Evolutionary conservation across 2,888 invertebrate species (phyloP).

Genomic region (Drosophila kambysellisi): DNA sequence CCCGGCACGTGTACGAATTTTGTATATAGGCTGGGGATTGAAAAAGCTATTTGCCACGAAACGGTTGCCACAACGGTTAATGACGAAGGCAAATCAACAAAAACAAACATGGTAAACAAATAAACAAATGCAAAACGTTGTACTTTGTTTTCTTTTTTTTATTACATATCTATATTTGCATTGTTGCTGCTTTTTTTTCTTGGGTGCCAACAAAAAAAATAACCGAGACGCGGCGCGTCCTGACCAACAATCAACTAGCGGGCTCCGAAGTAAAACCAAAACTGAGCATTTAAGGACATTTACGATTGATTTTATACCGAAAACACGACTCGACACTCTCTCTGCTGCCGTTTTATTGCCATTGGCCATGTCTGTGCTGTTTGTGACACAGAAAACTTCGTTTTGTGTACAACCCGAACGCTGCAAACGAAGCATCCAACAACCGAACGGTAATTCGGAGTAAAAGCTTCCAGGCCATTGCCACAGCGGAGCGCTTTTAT

Average conservation of each 20-base stretch:
- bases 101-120: slow-evolving; percentile 14
- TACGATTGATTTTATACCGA: slow-evolving; percentile 82
- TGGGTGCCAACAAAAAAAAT: slow-evolving; percentile 42
- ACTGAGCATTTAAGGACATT: slow-evolving; percentile 81
- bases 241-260: slow-evolving; percentile 53
- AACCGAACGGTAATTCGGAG: slow-evolving; percentile 58
- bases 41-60: slow-evolving; percentile 45
- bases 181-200: slow-evolving; percentile 39
- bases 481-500: slow-evolving; percentile 37
- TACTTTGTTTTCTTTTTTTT: slow-evolving; percentile 23
- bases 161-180: slow-evolving; percentile 24
- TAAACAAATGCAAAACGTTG: slow-evolving; percentile 30
- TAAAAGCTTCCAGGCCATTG: slow-evolving; percentile 37
- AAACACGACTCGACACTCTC: slow-evolving; percentile 42
- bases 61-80: slow-evolving; percentile 25
- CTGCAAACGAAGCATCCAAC: slow-evolving; percentile 17
- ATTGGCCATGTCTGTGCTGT: slow-evolving; percentile 16
- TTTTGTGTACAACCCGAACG: slow-evolving; percentile 43
- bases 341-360: slow-evolving; percentile 35
- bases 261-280: slow-evolving; percentile 72
- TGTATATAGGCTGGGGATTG: slow-evolving; percentile 52
- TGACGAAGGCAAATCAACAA: slow-evolving; percentile 20
- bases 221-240: slow-evolving; percentile 43
- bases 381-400: slow-evolving; percentile 71
- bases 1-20: slow-evolving; percentile 41